Base-by-base conservation (phyloP, 2,113 vertebrate genomes). In the Rhinoderma darwinii region DNA sequence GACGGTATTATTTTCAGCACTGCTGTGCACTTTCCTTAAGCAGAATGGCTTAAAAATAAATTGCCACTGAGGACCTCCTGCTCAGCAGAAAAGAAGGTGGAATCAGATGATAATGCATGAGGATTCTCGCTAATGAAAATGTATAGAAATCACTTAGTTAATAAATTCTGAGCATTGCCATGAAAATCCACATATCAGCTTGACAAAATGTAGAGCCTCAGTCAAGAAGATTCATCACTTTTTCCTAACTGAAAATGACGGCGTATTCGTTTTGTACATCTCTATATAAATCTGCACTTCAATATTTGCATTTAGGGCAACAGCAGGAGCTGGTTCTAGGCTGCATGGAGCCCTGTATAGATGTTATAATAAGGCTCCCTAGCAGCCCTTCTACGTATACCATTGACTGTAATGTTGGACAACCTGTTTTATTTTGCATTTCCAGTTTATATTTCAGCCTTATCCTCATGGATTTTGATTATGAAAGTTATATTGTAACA, bases 21-120 rank as follows among this genome's bases (percentile, higher is more conserved):
- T 39, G 51, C 66, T 72, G 15, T 72, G 82, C 68, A 84, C 66
- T 84, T 56, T 84, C 47, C 32, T 72, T 50, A 73, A 74, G 43
- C 54, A 73, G 63, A 54, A 74, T 30, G 63, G 83, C 72, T 84
- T 84, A 44, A 76, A 76, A 51, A 75, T 80, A 84, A 84, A 84
- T 84, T 84, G 83, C 51, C 83, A 61, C 37, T 15, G n/a, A 63
- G 54, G 51, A 61, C 44, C 51, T 84, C 37, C 72, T 84, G 83
- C 70, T 84, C 83, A 84, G 72, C 83, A 84, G 54, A 75, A 84
- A 59, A 27, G 43, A 43, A 84, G 70, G 51, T 74, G 50, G 70
- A 84, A 76, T 59, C 35, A 84, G 30, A 75, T 75, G 37, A 84
- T 84, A 76, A 84, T 76, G 70, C 51, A 27, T 32, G n/a, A 47